A percentile compares a stretch with the other conserved stretches of the same genome.
These are phyloP conservation scores for Heliocidaris erythrogramma DNA, from an alignment of 35 echinoderm and acorn worm species.

Conservation along the genomic window DNA sequence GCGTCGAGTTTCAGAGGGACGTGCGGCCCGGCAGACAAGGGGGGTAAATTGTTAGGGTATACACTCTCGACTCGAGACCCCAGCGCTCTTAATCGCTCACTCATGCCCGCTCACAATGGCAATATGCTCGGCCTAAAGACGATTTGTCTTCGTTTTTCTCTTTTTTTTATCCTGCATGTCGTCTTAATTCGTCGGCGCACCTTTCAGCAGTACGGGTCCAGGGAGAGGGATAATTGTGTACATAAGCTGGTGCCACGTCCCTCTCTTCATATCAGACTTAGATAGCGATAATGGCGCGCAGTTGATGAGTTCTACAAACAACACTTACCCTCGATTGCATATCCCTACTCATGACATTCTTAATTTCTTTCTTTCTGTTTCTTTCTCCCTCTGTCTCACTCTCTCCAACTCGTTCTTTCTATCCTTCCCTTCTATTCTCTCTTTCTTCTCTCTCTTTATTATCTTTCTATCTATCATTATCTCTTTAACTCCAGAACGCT, in stretches of 20 bases:
- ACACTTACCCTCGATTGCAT: conserved; percentile 13
- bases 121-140: conserved; percentile 34
- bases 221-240: conserved; percentile 36
- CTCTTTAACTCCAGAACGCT: not conserved
- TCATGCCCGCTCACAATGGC: conserved; percentile 46
- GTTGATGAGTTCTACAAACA: conserved; percentile 33
- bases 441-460: too few relatives aligned
- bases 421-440: too few relatives aligned
- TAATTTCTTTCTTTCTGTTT: not conserved
- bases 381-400: not conserved
- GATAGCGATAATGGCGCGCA: conserved; percentile 17
- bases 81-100: conserved; percentile 43
- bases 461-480: not conserved
- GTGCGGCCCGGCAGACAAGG: conserved; percentile 27
- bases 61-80: conserved; percentile 17
- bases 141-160: conserved; percentile 30
- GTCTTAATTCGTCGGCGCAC: not conserved
- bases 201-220: not conserved
- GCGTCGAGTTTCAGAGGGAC: conserved; percentile 27
- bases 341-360: conserved; percentile 5
- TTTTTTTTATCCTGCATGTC: conserved; percentile 17
- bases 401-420: too few relatives aligned
- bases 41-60: conserved; percentile 50
- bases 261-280: not conserved
- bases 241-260: conserved; percentile 31